Evolutionary conservation across 2,888 invertebrate species (phyloP).

Genomic region (Lithophane ornitopus): DNA sequence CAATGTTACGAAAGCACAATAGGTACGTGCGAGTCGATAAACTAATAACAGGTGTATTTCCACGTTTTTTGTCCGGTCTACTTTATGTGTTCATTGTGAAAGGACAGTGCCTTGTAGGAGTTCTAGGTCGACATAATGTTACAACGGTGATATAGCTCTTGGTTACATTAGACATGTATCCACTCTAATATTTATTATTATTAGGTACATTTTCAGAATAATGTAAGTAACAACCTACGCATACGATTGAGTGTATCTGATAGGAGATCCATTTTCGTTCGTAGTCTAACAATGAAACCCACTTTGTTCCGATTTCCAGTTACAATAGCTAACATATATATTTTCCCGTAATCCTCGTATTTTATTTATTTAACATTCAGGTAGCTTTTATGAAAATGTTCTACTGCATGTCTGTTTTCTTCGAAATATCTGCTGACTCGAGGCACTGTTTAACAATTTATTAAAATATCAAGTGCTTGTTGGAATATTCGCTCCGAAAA

Average conservation of each 20-base stretch:
- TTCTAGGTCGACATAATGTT: slow-evolving; percentile 40
- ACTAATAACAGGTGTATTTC: slow-evolving; percentile 45
- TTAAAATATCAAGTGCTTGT: slow-evolving; percentile 17
- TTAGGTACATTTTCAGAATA: slow-evolving; percentile 20
- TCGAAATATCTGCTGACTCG: neutral
- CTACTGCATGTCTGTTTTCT: slow-evolving; percentile 1
- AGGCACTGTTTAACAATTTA: slow-evolving; percentile 10
- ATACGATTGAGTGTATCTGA: slow-evolving; percentile 29
- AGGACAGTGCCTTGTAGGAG: slow-evolving; percentile 24
- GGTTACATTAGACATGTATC: slow-evolving; percentile 1
- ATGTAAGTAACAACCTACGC: slow-evolving; percentile 13
- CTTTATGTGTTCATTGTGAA: slow-evolving; percentile 24
- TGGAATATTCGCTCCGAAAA: slow-evolving; percentile 37
- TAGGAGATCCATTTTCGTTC: slow-evolving; percentile 41
- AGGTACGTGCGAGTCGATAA: slow-evolving; percentile 47
- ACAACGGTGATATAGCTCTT: slow-evolving; percentile 5
- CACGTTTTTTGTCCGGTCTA: slow-evolving; percentile 15
- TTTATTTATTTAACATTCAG: neutral
- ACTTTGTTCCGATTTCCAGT: slow-evolving; percentile 28
- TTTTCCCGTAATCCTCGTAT: neutral
- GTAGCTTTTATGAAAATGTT: slow-evolving; percentile 13
- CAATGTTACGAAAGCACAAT: slow-evolving; percentile 78
- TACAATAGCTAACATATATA: slow-evolving; percentile 20
- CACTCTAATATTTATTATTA: slow-evolving; percentile 14
- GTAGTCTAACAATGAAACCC: slow-evolving; percentile 28